Percentiles rank a stretch among this genome's conserved stretches.
These are phyloP conservation scores for Sphaerodactylus townsendi DNA, from an alignment of 2,113 vertebrate genomes.

Conservation along the genomic window DNA sequence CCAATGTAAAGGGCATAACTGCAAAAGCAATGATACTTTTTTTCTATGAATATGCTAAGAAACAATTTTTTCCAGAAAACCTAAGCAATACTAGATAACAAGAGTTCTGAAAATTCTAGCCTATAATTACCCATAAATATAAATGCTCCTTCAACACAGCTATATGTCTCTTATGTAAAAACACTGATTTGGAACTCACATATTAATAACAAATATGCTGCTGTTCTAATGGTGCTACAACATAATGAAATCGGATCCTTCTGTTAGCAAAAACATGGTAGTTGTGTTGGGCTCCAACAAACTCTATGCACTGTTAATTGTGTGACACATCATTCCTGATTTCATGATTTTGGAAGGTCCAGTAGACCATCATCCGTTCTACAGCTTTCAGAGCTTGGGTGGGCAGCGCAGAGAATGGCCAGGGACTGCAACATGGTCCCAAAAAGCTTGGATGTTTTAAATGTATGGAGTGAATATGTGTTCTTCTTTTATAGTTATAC, in stretches of 20 bases:
- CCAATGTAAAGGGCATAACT: neutral
- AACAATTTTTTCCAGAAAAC: neutral
- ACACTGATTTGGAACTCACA: constrained; percentile 7
- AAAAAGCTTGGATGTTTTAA: too few relatives aligned
- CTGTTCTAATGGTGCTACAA: constrained; percentile 6
- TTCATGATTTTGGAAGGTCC: constrained; percentile 43
- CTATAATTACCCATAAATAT: neutral
- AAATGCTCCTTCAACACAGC: constrained; percentile 1
- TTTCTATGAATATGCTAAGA: neutral
- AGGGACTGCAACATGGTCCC: too few relatives aligned
- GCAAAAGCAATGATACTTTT: neutral
- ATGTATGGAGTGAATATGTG: too few relatives aligned
- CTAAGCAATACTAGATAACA: constrained; percentile 1
- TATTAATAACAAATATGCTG: constrained; percentile 31
- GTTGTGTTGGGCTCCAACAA: constrained; percentile 47
- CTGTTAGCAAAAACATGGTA: neutral
- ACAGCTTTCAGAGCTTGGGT: too few relatives aligned
- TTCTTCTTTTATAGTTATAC: too few relatives aligned
- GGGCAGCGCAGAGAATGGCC: too few relatives aligned
- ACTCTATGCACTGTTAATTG: constrained; percentile 41
- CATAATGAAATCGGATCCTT: constrained; percentile 34
- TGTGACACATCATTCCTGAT: constrained; percentile 51
- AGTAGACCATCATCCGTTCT: neutral
- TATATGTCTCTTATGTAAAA: neutral
- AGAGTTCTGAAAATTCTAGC: neutral